A percentile compares a stretch with the other conserved stretches of the same genome.
Evolutionary conservation across 2,888 invertebrate genomes (phyloP).

Genomic region (Rhagium mordax): DNA sequence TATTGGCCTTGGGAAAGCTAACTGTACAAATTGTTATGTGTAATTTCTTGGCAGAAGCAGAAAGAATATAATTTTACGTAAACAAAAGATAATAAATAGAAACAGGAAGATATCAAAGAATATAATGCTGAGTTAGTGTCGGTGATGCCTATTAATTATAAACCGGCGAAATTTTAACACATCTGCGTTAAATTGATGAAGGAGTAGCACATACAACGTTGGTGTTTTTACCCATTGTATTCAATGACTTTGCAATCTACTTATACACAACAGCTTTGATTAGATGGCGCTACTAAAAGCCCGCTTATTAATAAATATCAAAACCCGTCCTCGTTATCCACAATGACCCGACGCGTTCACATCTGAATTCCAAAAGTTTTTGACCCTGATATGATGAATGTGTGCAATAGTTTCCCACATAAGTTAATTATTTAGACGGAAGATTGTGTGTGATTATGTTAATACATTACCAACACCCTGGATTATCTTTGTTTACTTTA

Average conservation of each 20-base stretch:
- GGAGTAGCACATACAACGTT: constrained; percentile 33
- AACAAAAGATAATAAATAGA: constrained; percentile 25
- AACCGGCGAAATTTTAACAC: constrained; percentile 38
- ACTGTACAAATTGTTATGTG: not conserved
- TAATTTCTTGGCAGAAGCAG: not conserved
- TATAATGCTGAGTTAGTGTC: not conserved
- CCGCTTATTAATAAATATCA: constrained; percentile 13
- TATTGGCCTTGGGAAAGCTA: no score
- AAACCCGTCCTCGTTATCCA: constrained; percentile 27
- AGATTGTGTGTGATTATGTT: no score
- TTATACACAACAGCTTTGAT: constrained; percentile 10
- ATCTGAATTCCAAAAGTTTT: constrained; percentile 36
- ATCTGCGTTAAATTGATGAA: constrained; percentile 39
- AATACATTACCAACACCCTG: no score
- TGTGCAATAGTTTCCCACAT: no score
- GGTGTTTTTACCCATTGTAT: constrained; percentile 47
- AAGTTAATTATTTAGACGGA: no score
- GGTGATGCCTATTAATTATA: constrained; percentile 34
- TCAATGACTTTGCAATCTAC: constrained; percentile 50
- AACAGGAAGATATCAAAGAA: constrained; percentile 28
- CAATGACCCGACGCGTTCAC: constrained; percentile 35
- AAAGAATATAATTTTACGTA: constrained; percentile 2
- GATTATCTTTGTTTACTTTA: no score
- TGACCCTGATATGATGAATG: no score
- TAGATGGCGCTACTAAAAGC: constrained; percentile 24